A percentile compares a stretch with the other conserved stretches of the same genome.
Evolutionary conservation across 2,113 vertebrate genomes (phyloP).

Genomic region (Grammomys dolichurus): DNA sequence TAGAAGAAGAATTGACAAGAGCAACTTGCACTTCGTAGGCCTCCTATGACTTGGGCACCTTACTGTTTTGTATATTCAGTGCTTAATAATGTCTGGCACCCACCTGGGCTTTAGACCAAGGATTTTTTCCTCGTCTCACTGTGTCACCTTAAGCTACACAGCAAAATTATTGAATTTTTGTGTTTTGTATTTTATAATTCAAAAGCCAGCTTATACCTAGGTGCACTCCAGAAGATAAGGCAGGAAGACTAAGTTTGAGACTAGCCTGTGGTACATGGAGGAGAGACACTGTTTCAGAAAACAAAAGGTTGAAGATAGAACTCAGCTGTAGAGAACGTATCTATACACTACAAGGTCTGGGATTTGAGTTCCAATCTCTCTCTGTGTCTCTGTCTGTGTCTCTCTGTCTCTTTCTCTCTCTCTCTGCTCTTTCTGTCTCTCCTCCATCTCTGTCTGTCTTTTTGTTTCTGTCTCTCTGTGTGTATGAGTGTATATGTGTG

Average conservation of each 20-base stretch:
- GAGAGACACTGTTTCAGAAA: not conserved
- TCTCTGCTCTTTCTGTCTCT: not conserved
- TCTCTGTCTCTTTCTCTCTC: too few species aligned
- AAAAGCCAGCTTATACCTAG: not conserved
- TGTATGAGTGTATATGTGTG: too few species aligned
- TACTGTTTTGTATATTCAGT: not conserved
- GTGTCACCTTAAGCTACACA: not conserved
- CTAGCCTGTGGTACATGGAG: too few species aligned
- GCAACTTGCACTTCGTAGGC: not conserved
- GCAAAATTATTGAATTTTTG: not conserved
- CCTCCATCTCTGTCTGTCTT: not conserved
- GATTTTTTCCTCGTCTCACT: not conserved
- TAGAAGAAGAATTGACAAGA: not conserved
- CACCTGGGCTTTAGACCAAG: not conserved
- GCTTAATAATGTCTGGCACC: not conserved
- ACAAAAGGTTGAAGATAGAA: not conserved
- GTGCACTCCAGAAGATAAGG: not conserved
- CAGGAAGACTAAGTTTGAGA: not conserved
- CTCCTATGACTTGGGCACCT: not conserved
- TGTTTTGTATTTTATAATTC: not conserved
- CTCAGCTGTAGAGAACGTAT: not conserved
- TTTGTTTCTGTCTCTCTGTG: not conserved
- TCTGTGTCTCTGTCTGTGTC: not conserved
- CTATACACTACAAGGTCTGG: not conserved
- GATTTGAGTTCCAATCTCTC: not conserved